phyloP scores from a whole-genome alignment of 1,140 invertebrate species.

The Laupala kohalensis region DNA sequence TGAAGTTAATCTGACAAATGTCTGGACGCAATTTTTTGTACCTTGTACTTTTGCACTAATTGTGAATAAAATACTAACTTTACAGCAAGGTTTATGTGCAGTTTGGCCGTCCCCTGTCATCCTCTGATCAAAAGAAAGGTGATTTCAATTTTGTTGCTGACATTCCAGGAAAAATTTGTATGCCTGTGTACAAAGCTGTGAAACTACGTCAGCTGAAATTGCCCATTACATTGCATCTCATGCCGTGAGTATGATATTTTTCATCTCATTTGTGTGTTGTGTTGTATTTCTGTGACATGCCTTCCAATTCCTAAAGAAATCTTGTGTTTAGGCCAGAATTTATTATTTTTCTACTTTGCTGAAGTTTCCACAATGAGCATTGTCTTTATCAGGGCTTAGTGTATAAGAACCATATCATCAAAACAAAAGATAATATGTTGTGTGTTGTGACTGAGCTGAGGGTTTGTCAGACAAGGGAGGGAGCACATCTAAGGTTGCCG shows the following conservation, averaged over 20 bases:
- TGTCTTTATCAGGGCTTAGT: not conserved
- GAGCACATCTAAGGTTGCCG: too few relatives aligned
- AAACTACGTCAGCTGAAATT: slow-evolving; percentile 47
- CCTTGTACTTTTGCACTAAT: not conserved
- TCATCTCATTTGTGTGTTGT: too few relatives aligned
- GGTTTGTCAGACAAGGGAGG: too few relatives aligned
- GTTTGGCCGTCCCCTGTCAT: slow-evolving; percentile 26
- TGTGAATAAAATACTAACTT: not conserved
- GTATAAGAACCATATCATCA: not conserved
- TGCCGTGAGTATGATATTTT: slow-evolving; percentile 32
- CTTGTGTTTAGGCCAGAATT: too few relatives aligned
- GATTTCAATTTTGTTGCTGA: slow-evolving; percentile 21
- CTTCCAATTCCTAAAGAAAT: too few relatives aligned
- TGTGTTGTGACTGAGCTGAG: too few relatives aligned
- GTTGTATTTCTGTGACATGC: too few relatives aligned
- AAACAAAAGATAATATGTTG: too few relatives aligned
- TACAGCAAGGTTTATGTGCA: slow-evolving; percentile 42
- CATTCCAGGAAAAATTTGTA: slow-evolving; percentile 44
- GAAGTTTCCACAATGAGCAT: too few relatives aligned
- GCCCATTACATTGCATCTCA: slow-evolving; percentile 31
- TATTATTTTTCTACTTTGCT: too few relatives aligned
- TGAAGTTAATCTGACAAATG: not conserved
- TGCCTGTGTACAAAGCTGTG: slow-evolving; percentile 65
- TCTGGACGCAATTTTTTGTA: not conserved
- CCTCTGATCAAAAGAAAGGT: slow-evolving; percentile 11